Base-by-base conservation (phyloP, 1,140 invertebrate species). In the Microplitis demolitor region DNA sequence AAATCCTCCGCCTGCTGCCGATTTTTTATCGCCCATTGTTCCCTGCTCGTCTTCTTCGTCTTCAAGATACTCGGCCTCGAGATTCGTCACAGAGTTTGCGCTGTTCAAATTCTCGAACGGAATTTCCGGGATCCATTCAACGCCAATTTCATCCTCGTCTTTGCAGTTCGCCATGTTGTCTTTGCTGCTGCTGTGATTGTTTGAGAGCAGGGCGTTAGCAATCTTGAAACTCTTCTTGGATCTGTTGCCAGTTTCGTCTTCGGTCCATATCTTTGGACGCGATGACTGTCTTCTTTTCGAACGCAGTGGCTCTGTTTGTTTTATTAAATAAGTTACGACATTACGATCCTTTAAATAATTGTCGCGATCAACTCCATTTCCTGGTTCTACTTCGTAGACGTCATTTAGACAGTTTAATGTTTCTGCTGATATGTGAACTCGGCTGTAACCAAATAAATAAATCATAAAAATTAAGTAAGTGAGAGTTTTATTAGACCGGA, bases 251-350 rank as follows among this genome's bases (percentile, higher is more conserved):
- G 79, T 72, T 1, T 91, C 89, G n/a, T 90, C 89, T 64, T 90
- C 90, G 1, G 85, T 76, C 85, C 84, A 89, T 45, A 89, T 74
- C 79, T 89, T 90, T 2, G 89, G 89, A 66, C 88, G 87, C 0
- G 90, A 88, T 1, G 88, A 87, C 33, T 88, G 85, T 67, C 89
- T 78, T 54, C 89, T 88, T 66, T 90, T 84, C 0, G 89, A 89
- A 76, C 90, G 88, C 72, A 93, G 88, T 0, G 94, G 94, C 76
- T 96, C 94, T 1, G 91, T 89, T 71, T 93, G 91, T 81, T 94
- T 95, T 69, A 99, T 97, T n/a, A 99, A 89, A 86, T 93, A 98
- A 1, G 97, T 98, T 75, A 93, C 91, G n/a, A 98, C 91, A 75
- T 94, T 92, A 68, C 96, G 91, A 74, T 97, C 94, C 75, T 92